Evolutionary conservation across 2,888 invertebrate genomes (phyloP).

Genomic region (Catotricha subobsoleta): DNA sequence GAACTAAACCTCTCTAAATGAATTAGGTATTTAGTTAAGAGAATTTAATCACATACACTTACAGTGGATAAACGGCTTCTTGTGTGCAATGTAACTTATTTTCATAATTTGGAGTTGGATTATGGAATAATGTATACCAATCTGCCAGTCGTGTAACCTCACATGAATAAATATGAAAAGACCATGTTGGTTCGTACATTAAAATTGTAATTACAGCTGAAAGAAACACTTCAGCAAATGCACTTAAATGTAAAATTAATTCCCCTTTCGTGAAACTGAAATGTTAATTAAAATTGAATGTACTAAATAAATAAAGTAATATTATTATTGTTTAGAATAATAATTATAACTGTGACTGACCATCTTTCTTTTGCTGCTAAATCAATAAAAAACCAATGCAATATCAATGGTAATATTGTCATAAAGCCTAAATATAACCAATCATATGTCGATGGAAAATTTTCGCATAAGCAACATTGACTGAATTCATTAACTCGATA

Average conservation of each 20-base stretch:
- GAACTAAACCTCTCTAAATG: no score
- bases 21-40: no score
- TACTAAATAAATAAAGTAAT: slow-evolving; percentile 3
- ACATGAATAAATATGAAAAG: slow-evolving; percentile 59
- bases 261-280: slow-evolving; percentile 54
- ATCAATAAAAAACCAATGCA: slow-evolving; percentile 90
- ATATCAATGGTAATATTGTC: slow-evolving; percentile 67
- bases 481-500: slow-evolving; percentile 53
- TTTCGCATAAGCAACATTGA: slow-evolving; percentile 58
- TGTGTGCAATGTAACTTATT: slow-evolving; percentile 84
- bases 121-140: slow-evolving; percentile 92
- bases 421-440: slow-evolving; percentile 91
- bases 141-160: slow-evolving; percentile 65
- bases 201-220: slow-evolving; percentile 63
- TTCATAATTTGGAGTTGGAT: slow-evolving; percentile 85
- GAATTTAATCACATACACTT: slow-evolving; percentile 28
- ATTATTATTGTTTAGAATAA: background rate
- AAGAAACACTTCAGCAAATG: slow-evolving; percentile 58
- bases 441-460: slow-evolving; percentile 65
- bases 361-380: slow-evolving; percentile 54
- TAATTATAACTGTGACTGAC: slow-evolving; percentile 24
- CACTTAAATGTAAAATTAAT: slow-evolving; percentile 59
- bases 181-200: slow-evolving; percentile 65
- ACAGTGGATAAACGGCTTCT: slow-evolving; percentile 96
- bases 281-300: slow-evolving; percentile 9